Evolutionary conservation across 2,888 invertebrate genomes (phyloP), one percentile per base, ranked within the genome.

Genomic region (Cantharis lateralis): DNA sequence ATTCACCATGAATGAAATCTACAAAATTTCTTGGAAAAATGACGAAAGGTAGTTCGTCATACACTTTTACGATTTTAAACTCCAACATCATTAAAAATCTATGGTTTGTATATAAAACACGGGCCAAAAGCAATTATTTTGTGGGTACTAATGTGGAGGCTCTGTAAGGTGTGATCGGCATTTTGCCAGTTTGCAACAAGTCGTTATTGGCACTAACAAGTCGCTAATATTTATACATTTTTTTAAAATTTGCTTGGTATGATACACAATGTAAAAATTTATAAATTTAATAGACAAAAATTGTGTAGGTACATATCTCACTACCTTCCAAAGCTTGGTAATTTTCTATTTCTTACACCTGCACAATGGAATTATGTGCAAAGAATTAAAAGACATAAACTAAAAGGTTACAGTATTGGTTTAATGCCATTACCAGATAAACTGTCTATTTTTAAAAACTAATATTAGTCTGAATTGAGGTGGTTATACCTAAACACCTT

Each of bases 131-230:
- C 68, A 73, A 73, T 72, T 62, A 72, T 77, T 72, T 15, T 11
- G 24, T 32, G 26, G 72, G 20, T 63, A 81, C 81, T 82, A 81
- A 81, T 82, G 80, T 78, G 80, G 84, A 83, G 84, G 85, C 84
- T 83, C 83, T 79, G 85, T 85, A 86, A 86, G 86, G 87, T 87
- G 87, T 86, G 83, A 86, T 86, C 85, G 87, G 87, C 87, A 86
- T 69, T 71, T 79, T 84, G 87, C 87, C 87, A 87, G 84, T 84
- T 85, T 81, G 85, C 86, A 86, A 86, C 87, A 87, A 86, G 85
- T 85, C 83, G 86, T 83, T 82, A 84, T 84, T 81, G 79, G 80
- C 81, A 78, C 81, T 82, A 84, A 84, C 83, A 84, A 85, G 85
- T 85, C 79, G 83, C 80, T 79, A 81, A 80, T 48, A 48, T n/a